Base-by-base conservation (phyloP, 2,888 invertebrate genomes). In the Gari tellinella region DNA sequence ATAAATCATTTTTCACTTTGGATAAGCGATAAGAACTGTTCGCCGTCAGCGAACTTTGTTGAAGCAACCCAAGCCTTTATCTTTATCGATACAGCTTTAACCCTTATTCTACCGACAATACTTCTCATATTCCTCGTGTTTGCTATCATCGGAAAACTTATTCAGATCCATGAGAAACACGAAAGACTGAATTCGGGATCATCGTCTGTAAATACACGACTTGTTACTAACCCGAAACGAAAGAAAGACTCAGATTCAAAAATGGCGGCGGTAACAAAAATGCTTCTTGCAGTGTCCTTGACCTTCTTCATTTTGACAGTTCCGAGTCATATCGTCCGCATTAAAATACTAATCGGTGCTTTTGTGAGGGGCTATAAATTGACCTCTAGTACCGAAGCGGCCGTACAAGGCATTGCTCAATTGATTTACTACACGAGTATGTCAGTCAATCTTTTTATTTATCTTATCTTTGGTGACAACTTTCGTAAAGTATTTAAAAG, bases 251-350 rank as follows among this genome's bases (percentile, higher is more conserved):
- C 53, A 15, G 60, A 61, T 21, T 49, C 62, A 4, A 60, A 56
- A 46, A 46, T 72, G n/a, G 64, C 76, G 0, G 79, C 80, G 60
- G 86, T 87, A 1, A 86, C 86, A 0, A 75, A 78, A 25, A 82
- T 88, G 79, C 68, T 88, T 19, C 85, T 86, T 46, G 82, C 85
- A 0, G 84, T 85, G 14, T 86, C 87, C 14, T 69, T 86, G 19
- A 78, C 82, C 46, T 88, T 88, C 53, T 75, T 88, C 1, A 40
- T 82, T 2, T 66, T 88, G 19, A 86, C 78, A 41, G 69, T 86
- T 8, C 87, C 88, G 2, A 86, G 84, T 43, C 87, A 88, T 67
- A 76, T 83, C n/a, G 72, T 88, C 19, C 49, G 86, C 15, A 67
- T 84, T 17, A 69, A 77, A 41, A 46, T 81, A 7, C 49, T 80